Evolutionary conservation across 2,797 vertebrate genomes (phyloP), one percentile per base, ranked within the genome.

Genomic region (Oreonectes daqikongensis): DNA sequence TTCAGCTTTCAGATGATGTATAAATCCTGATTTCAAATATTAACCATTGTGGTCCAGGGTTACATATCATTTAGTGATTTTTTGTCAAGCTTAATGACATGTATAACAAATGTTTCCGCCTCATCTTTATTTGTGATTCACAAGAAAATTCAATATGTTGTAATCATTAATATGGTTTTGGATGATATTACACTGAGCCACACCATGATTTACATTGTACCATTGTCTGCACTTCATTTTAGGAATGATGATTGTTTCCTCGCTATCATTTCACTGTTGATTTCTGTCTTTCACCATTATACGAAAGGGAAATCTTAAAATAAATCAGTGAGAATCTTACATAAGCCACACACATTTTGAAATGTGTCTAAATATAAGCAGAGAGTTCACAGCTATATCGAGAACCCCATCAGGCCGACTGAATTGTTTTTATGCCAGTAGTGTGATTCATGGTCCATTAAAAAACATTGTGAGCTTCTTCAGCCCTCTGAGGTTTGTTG

Each of bases 401-500:
- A 26, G 40, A 52, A 66, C 40, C 20, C 55, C 57, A 60, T 61
- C 28, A 44, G 53, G 53, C 63, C 22, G 69, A 18, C 12, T 50
- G 20, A 61, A 63, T 32, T 24, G 28, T 74, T 72, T 70, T 66
- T 57, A 12, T 76, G 67, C 69, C 44, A 75, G 72, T 44, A 67
- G 55, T 67, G 69, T 74, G 69, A 76, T 83, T 81, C 68, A 61
- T 28, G 48, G 22, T 69, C 65, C 65, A 69, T 52, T 65, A 77
- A 77, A 42, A 81, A 81, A 83, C 26, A 79, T 53, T 69, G 64
- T 30, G 68, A 48, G 59, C 22, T 14, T 70, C 68, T 81, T 68
- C 70, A 55, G 69, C 64, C 68, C 64, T 72, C 32, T 72, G 44
- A 32, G 64, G 20, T 42, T 22, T 46, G 3, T 52, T 52, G 30